phyloP scores from a whole-genome alignment of 2,113 vertebrate species.

The Motacilla alba region DNA sequence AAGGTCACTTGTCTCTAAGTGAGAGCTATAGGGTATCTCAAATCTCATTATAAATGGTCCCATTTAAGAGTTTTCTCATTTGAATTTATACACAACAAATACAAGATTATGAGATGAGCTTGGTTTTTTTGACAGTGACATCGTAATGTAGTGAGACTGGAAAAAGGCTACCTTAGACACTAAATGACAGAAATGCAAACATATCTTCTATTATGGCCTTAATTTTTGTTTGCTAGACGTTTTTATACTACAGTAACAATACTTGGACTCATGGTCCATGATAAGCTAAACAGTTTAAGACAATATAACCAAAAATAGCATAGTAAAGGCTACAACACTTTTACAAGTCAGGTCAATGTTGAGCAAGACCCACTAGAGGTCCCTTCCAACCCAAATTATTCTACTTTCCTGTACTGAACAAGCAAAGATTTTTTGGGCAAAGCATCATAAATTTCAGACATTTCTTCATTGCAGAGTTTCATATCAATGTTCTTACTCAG shows the following conservation, averaged over 20 bases:
- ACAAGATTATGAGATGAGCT: background rate
- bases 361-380: constrained; percentile 59
- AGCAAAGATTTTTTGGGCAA: constrained; percentile 12
- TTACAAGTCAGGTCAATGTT: constrained; percentile 34
- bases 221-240: background rate
- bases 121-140: background rate
- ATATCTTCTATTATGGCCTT: background rate
- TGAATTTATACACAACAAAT: constrained; percentile 52
- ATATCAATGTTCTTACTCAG: background rate
- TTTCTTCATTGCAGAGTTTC: background rate
- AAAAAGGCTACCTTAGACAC: background rate
- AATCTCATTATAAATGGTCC: constrained; percentile 52
- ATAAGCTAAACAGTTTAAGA: background rate
- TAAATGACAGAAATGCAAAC: background rate
- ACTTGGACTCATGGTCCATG: background rate
- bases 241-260: background rate
- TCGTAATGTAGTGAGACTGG: rapidly evolving
- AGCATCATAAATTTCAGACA: background rate
- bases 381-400: constrained; percentile 58
- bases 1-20: constrained; percentile 34
- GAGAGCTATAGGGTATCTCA: constrained; percentile 47
- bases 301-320: background rate
- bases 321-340: background rate
- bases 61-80: constrained; percentile 42
- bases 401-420: background rate